Evolutionary conservation across 2,888 invertebrate species (phyloP).

Genomic region (Acanthoscelides obtectus): DNA sequence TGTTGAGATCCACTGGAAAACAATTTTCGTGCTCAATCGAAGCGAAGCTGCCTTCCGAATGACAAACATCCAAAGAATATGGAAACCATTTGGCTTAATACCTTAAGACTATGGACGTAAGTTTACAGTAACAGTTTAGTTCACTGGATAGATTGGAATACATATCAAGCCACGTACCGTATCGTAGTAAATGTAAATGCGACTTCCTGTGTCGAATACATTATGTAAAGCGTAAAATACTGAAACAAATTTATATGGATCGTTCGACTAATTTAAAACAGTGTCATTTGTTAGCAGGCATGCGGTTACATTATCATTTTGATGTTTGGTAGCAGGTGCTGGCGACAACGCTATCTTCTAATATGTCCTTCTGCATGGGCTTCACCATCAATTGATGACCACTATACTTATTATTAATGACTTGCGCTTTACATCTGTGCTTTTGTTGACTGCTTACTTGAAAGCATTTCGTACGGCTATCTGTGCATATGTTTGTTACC

Average conservation of each 20-base stretch:
- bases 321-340: background rate
- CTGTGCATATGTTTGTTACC: background rate
- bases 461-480: background rate
- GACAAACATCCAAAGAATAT: too few relatives aligned
- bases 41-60: too few relatives aligned
- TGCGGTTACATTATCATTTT: background rate
- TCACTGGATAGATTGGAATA: too few relatives aligned
- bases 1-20: too few relatives aligned
- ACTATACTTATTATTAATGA: background rate
- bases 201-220: background rate
- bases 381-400: background rate
- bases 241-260: background rate
- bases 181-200: background rate
- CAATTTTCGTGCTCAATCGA: too few relatives aligned
- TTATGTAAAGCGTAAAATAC: background rate
- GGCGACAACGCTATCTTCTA: background rate
- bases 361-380: background rate
- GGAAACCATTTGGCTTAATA: too few relatives aligned
- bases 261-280: background rate
- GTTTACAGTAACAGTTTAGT: too few relatives aligned
- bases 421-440: background rate
- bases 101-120: too few relatives aligned
- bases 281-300: background rate
- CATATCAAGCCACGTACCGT: too few relatives aligned
- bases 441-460: background rate